Percentiles rank a stretch among this genome's conserved stretches.
These are phyloP conservation scores for Mimas tiliae DNA, from an alignment of 2,888 invertebrate species.

Conservation along the genomic window DNA sequence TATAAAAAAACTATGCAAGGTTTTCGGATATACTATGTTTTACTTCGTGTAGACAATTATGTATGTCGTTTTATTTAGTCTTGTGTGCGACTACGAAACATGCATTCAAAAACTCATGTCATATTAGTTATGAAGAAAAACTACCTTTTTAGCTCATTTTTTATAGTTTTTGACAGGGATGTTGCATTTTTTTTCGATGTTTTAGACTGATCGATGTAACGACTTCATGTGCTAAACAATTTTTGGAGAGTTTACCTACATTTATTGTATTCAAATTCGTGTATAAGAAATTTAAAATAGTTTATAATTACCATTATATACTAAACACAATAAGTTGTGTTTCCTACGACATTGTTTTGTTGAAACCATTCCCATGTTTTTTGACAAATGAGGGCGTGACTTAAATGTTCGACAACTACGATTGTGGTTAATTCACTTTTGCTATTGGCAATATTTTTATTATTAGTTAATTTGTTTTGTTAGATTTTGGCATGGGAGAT, in stretches of 20 bases:
- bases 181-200: conserved; percentile 67
- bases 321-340: not conserved
- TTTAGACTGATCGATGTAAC: conserved; percentile 61
- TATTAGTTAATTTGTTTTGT: not conserved
- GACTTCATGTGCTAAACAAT: conserved; percentile 72
- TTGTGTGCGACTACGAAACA: too few species aligned
- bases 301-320: not conserved
- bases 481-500: not conserved
- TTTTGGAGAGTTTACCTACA: conserved; percentile 56
- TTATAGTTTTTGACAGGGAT: conserved; percentile 50
- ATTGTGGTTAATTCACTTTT: not conserved
- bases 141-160: not conserved
- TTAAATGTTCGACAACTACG: not conserved
- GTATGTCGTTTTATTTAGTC: too few species aligned
- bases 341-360: not conserved
- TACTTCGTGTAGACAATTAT: conserved; percentile 40
- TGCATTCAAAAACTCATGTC: too few species aligned
- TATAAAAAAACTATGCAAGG: too few species aligned
- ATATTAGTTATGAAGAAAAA: too few species aligned
- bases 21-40: not conserved
- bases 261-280: conserved; percentile 26
- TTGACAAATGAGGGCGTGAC: not conserved
- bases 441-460: not conserved
- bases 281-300: conserved; percentile 12
- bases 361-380: not conserved